Percentiles rank a stretch among this genome's conserved stretches.
Evolutionary conservation across 53 echinoderm and acorn worm genomes (phyloP).

Genomic region (Antedon mediterranea): DNA sequence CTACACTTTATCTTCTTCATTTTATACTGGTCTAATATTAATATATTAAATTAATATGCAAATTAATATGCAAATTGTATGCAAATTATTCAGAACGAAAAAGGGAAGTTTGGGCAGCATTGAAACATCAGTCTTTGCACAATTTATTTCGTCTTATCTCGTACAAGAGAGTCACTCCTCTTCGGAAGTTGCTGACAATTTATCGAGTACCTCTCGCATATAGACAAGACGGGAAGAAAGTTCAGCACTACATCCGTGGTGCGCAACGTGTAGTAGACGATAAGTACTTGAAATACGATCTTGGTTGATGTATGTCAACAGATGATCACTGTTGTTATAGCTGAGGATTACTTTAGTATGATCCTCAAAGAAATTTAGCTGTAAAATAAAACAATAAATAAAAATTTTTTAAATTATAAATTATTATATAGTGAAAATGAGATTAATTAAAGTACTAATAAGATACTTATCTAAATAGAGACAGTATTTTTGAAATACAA

Average conservation of each 20-base stretch:
- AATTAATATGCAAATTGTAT: too few species aligned
- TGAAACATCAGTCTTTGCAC: too few species aligned
- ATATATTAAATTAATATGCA: too few species aligned
- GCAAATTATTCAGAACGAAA: too few species aligned
- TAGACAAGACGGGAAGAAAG: slow-evolving; percentile 51
- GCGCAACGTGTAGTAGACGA: slow-evolving; percentile 69
- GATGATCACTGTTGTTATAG: slow-evolving; percentile 86
- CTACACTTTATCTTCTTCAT: too few species aligned
- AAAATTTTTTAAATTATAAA: background rate
- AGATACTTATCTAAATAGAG: too few species aligned
- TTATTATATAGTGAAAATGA: background rate
- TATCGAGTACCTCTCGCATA: slow-evolving; percentile 37
- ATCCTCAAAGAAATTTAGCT: slow-evolving; percentile 96
- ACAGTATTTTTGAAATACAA: too few species aligned
- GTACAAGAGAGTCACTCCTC: background rate
- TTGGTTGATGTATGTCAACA: slow-evolving; percentile 91
- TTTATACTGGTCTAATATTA: too few species aligned
- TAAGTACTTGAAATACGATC: slow-evolving; percentile 64
- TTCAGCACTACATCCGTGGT: slow-evolving; percentile 76
- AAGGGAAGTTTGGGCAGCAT: too few species aligned
- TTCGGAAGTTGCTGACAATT: background rate
- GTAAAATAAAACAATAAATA: background rate
- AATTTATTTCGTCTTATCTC: too few species aligned
- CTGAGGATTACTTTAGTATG: slow-evolving; percentile 91
- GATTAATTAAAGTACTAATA: background rate